A percentile compares a stretch with the other conserved stretches of the same genome.
These are phyloP conservation scores for Chrysemys picta DNA, from an alignment of 2,113 vertebrate species.

Conservation along the genomic window DNA sequence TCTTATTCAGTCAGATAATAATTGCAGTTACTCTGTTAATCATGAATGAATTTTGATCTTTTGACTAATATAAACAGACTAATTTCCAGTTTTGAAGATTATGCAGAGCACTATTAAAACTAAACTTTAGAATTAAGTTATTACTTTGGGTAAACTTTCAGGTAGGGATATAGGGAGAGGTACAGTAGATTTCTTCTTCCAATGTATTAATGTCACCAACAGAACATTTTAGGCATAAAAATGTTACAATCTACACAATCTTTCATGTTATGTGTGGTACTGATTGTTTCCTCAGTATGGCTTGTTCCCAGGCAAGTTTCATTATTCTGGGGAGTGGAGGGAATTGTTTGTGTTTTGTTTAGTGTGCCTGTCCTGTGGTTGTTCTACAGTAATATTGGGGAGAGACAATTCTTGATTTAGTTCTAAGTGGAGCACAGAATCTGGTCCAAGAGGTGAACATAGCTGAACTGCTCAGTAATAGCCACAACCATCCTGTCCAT, in stretches of 20 bases:
- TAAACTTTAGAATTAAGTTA: slow-evolving; percentile 38
- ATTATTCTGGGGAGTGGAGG: slow-evolving; percentile 25
- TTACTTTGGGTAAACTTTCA: slow-evolving; percentile 14
- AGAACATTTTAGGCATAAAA: background rate
- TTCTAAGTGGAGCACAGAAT: background rate
- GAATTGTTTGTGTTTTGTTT: background rate
- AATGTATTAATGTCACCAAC: background rate
- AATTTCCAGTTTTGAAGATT: slow-evolving; percentile 30
- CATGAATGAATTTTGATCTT: slow-evolving; percentile 29
- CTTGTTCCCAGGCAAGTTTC: slow-evolving; percentile 16
- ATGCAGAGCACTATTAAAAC: slow-evolving; percentile 35
- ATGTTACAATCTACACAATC: slow-evolving; percentile 17
- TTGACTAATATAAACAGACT: slow-evolving; percentile 30
- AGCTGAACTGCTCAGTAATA: too few relatives aligned
- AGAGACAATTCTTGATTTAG: background rate
- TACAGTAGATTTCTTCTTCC: background rate
- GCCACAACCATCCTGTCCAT: too few relatives aligned
- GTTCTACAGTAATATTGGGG: background rate
- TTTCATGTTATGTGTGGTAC: slow-evolving; percentile 35
- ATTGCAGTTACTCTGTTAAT: background rate
- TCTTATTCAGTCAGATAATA: background rate
- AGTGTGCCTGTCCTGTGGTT: slow-evolving; percentile 13
- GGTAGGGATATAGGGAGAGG: background rate
- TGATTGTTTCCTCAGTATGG: slow-evolving; percentile 27
- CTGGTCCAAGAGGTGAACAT: too few relatives aligned